Base-by-base conservation (phyloP, 2,888 invertebrate species). In the Poecilus cupreus region DNA sequence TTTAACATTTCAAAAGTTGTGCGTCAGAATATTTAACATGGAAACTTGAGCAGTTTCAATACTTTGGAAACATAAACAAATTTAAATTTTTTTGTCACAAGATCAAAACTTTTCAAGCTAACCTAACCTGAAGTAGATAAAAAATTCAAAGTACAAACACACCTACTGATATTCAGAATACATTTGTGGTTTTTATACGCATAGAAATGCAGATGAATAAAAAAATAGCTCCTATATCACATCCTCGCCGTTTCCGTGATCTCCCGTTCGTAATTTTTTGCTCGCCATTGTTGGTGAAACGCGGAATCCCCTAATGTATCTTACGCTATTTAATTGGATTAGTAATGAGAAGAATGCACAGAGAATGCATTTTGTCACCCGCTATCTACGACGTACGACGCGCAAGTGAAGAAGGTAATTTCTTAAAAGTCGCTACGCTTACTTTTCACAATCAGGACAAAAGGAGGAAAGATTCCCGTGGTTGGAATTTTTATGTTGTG, bases 291-390 rank as follows among this genome's bases (percentile, higher is more conserved):
- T 60, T 24, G 24, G n/a, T 32, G 60, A 60, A 54, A 60, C 24
- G 26, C 16, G 26, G 74, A 16, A 64, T n/a, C 37, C 18, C 11
- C 43, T 68, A 24, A 72, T 46, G 46, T 46, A 11, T 22, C 16
- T 20, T 20, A 51, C 60, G 22, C 26, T 6, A 79, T 20, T 49
- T 79, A 79, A 79, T 79, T 79, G 70, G 79, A 79, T 79, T 79
- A 46, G 60, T 68, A 32, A 22, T 26, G 68, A 79, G 46, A 6
- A 20, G 43, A 20, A 64, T 78, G 64, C 60, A 78, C 20, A 11
- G 43, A 10, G 78, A 64, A 78, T 49, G 51, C 79, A 79, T 79
- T 64, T 79, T 70, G 37, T 68, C 49, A 49, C 6, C 26, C 37
- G 20, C 37, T 68, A 79, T 79, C 68, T 70, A 6, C 16, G 18